These are phyloP conservation scores for Micropoecilia bifurca DNA, from an alignment of 2,797 vertebrate species.

Conservation along the genomic window DNA sequence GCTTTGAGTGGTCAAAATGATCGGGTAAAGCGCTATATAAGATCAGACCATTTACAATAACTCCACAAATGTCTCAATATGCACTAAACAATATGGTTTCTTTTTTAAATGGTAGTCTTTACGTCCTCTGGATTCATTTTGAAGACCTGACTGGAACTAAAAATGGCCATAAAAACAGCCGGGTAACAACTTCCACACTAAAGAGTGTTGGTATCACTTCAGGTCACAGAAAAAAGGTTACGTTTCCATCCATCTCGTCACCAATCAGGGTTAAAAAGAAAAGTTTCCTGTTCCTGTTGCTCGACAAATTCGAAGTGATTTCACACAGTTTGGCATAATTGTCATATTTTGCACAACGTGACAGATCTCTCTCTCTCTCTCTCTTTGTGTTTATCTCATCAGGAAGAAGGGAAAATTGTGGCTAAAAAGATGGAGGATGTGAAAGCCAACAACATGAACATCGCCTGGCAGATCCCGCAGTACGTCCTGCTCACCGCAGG, in stretches of 20 bases:
- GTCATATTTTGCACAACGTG: not conserved
- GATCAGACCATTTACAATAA: no score
- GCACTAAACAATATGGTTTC: not conserved
- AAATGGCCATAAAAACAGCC: not conserved
- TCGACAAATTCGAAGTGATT: not conserved
- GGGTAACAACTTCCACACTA: not conserved
- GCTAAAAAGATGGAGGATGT: constrained; percentile 84
- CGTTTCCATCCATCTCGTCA: not conserved
- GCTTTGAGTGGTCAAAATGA: no score
- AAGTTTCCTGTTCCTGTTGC: not conserved
- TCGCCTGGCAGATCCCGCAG: constrained; percentile 94
- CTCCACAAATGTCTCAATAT: not conserved
- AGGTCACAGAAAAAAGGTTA: not conserved
- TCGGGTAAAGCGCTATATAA: no score
- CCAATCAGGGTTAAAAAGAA: not conserved
- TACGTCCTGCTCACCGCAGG: constrained; percentile 90
- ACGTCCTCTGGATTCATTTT: not conserved
- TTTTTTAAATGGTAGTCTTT: not conserved
- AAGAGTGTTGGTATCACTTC: not conserved
- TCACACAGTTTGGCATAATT: not conserved
- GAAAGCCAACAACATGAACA: constrained; percentile 85
- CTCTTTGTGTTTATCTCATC: constrained; percentile 10
- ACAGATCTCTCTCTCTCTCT: not conserved
- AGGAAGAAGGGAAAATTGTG: constrained; percentile 65
- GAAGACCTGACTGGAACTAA: not conserved